Evolutionary conservation across 2,888 invertebrate genomes (phyloP).

Genomic region (Crossocerus cetratus): DNA sequence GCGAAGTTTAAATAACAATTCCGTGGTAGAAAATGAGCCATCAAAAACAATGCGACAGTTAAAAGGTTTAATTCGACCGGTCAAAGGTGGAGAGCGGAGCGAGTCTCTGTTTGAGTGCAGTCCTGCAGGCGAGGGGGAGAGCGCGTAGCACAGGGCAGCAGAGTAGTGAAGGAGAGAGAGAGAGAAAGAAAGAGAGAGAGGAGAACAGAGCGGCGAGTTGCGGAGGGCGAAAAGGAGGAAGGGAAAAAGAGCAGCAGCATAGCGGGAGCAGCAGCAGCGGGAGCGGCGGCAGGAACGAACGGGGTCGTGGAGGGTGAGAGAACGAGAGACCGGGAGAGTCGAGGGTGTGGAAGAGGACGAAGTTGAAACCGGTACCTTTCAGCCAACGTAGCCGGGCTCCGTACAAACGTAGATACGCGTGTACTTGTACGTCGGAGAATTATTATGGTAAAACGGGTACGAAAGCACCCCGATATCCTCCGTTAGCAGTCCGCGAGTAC

Average conservation of each 20-base stretch:
- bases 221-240: conserved; percentile 5
- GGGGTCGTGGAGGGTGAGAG: conserved; percentile 6
- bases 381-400: conserved; percentile 53
- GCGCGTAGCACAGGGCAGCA: conserved; percentile 34
- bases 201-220: conserved; percentile 31
- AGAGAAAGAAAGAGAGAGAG: conserved; percentile 11
- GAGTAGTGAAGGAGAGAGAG: conserved; percentile 24
- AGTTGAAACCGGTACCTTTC: conserved; percentile 61
- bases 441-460: conserved; percentile 63
- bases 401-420: conserved; percentile 54
- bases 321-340: background rate
- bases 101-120: conserved; percentile 57
- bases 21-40: conserved; percentile 69
- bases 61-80: conserved; percentile 70
- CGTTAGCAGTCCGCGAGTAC: conserved; percentile 40
- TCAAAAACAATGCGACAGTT: conserved; percentile 69
- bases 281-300: conserved; percentile 2
- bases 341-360: conserved; percentile 35
- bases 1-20: conserved; percentile 68
- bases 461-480: conserved; percentile 62
- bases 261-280: background rate
- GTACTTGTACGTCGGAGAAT: conserved; percentile 57
- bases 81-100: conserved; percentile 58
- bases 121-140: conserved; percentile 39
- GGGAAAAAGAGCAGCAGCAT: background rate